Evolutionary conservation across 1,140 invertebrate genomes (phyloP), one percentile per base, ranked within the genome.

Genomic region (Uloborus diversus): DNA sequence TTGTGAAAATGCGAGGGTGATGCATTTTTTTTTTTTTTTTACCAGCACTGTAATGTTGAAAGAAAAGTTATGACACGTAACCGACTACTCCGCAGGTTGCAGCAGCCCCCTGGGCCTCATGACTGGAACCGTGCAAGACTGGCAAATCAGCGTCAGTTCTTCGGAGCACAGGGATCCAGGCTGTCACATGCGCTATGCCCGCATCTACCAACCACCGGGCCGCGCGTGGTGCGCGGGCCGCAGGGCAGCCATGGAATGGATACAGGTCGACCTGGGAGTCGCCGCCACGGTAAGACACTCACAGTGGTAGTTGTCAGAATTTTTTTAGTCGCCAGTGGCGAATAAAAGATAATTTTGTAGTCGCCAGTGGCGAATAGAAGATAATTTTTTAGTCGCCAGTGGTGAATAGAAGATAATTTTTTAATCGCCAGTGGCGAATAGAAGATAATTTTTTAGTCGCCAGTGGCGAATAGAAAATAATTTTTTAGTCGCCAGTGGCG

Each of bases 121-220:
- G 81, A 87, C 88, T 1, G 89, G 89, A 1, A 84, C 85, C 4
- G 89, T 91, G 53, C 85, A 88, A 83, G 90, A 90, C 83, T 90
- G 90, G 89, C 90, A 91, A 83, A 87, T 91, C 62, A 88, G 89
- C 4, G 88, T 89, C 11, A 89, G 88, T 11, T 90, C 89, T 20
- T 87, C 87, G 76, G 86, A 87, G 1, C 85, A 86, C 47, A 84
- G 86, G 51, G 89, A 90, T 82, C 84, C 86, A 7, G 85, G 86
- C 23, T 90, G 89, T 83, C 87, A 89, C 70, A 88, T 89, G 80
- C 88, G 88, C 79, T 89, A 87, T 83, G 89, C 88, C 14, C 84
- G 90, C 5, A 85, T 90, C 1, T 89, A 90, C 82, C 86, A 88
- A 27, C 86, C 87, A 4, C 88, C 88, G 81, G 86, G 87, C 20